These are phyloP conservation scores for Microcebus lehilahytsara DNA, from an alignment of 2,113 vertebrate species.

Conservation along the genomic window DNA sequence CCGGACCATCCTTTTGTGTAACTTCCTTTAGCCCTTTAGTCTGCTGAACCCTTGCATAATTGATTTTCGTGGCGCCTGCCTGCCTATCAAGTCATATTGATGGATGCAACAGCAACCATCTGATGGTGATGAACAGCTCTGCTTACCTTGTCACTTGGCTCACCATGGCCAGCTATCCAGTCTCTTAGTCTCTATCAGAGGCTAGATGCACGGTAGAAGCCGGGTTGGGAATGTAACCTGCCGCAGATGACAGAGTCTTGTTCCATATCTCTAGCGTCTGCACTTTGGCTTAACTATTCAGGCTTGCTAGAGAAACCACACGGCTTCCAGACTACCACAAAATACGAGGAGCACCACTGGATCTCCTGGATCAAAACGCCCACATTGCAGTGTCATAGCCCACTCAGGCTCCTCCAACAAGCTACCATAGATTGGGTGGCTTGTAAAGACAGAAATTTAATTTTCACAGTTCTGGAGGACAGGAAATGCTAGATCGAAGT, in stretches of 20 bases:
- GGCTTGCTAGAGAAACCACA: neutral
- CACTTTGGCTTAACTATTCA: neutral
- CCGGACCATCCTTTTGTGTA: neutral
- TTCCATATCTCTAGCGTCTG: neutral
- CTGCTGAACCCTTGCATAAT: neutral
- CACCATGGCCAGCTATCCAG: neutral
- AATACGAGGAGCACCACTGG: too few species aligned
- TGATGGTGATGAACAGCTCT: neutral
- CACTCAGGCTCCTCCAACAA: neutral
- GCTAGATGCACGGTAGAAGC: neutral
- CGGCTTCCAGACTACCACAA: neutral
- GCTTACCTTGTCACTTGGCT: neutral
- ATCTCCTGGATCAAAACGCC: neutral
- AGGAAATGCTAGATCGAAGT: neutral
- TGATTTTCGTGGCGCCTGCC: neutral
- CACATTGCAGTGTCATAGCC: rapidly evolving
- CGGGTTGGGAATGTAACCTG: neutral
- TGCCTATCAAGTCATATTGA: neutral
- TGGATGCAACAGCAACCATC: too few species aligned
- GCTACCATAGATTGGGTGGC: rapidly evolving
- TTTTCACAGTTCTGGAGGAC: neutral
- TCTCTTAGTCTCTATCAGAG: neutral
- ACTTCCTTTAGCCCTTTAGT: neutral
- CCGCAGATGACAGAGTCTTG: neutral
- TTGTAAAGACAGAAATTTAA: neutral